Evolutionary conservation across 2,797 vertebrate genomes (phyloP), one percentile per base, ranked within the genome.

Genomic region (Apodemus agrarius): DNA sequence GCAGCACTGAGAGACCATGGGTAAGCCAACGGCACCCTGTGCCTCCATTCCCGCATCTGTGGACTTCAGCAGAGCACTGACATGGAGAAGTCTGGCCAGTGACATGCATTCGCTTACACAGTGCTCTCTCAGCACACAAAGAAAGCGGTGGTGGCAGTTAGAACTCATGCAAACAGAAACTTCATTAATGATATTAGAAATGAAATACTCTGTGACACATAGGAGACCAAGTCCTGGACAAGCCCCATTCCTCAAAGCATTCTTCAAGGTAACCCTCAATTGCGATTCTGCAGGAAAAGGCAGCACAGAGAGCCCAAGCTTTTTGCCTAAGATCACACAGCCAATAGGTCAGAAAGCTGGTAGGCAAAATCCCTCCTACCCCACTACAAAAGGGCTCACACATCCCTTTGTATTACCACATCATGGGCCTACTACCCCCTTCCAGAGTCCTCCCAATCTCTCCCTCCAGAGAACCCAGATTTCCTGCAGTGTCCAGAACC

Each of bases 251-350:
- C 22, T 61, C 22, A 22, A 10, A 40, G 46, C 22, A n/a, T 5
- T 12, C 16, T 87, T 63, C 59, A 85, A 29, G 5, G 22, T 24
- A 29, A 24, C 59, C 57, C 69, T 69, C 31, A 4, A 0, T 61
- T 65, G 22, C 4, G 46, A 24, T 87, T 91, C 69, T 87, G 6
- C 52, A 87, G 17, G 75, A 89, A 89, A 52, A 0, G 34, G 54
- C 26, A 91, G 49, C 91, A 74, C 80, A 81, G 96, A 95, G 57
- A 96, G 11, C 16, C 75, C 40, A 65, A 95, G 79, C 75, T 84
- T 24, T 76, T 69, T 57, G 49, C n/a, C 49, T 61, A 40, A 93
- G 76, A 40, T 84, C 95, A 91, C 91, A 91, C 92, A 97, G 95
- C 59, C 65, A 61, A 17, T 2, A 84, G 85, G 46, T 92, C 26